A percentile compares a stretch with the other conserved stretches of the same genome.
Conservation (phyloP, 2,797 vertebrate genomes). For the Podarcis lilfordi region DNA sequence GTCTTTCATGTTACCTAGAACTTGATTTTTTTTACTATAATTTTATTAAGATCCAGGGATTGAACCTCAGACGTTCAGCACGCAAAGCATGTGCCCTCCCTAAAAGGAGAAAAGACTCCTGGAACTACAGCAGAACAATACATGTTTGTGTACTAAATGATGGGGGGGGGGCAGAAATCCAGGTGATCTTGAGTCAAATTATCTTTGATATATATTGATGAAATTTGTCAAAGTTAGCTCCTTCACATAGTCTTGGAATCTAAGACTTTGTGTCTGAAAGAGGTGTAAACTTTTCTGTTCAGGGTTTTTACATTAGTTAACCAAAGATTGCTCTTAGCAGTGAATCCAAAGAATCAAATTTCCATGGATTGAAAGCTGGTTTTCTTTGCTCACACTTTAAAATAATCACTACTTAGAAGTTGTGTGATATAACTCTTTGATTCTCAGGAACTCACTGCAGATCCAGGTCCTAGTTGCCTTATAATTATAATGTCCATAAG, state of each 20-base stretch:
- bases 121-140: background rate
- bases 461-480: conserved; percentile 2
- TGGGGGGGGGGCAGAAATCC: too few species aligned
- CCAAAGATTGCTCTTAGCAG: background rate
- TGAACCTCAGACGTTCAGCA: background rate
- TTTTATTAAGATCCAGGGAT: background rate
- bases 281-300: background rate
- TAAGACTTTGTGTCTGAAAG: background rate
- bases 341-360: background rate
- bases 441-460: background rate
- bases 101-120: background rate
- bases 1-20: background rate
- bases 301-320: background rate
- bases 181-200: background rate
- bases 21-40: background rate
- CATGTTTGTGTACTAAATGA: background rate
- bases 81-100: background rate
- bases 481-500: background rate
- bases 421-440: conserved; percentile 19
- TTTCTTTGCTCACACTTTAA: background rate
- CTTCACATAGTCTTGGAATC: background rate
- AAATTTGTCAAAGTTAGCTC: background rate
- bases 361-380: background rate
- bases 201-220: background rate
- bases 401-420: conserved; percentile 9